These are phyloP conservation scores for Scrobipalpa atriplicella DNA, from an alignment of 2,888 invertebrate genomes.

Conservation along the genomic window DNA sequence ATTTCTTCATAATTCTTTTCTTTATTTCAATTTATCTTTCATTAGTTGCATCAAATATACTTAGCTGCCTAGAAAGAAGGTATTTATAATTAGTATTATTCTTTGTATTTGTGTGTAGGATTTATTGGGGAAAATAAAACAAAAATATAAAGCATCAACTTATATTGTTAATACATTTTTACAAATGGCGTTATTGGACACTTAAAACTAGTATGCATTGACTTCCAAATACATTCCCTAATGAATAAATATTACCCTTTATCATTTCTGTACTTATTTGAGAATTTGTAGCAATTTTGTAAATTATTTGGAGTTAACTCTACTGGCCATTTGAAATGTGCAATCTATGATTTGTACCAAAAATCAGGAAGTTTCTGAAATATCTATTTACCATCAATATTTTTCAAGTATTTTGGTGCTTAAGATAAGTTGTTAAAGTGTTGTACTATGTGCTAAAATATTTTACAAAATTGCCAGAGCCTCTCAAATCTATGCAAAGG, in stretches of 20 bases:
- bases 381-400: neutral
- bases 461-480: conserved; percentile 21
- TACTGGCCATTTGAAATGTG: conserved; percentile 17
- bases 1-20: no score
- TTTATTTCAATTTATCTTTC: no score
- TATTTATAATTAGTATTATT: neutral
- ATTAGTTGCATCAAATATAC: no score
- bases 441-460: neutral
- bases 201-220: conserved; percentile 77
- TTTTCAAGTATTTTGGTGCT: neutral
- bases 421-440: neutral
- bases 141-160: conserved; percentile 77
- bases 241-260: conserved; percentile 80
- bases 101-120: neutral
- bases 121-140: conserved; percentile 55
- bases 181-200: conserved; percentile 81
- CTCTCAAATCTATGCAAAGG: conserved; percentile 14
- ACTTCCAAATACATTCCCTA: conserved; percentile 79
- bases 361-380: neutral
- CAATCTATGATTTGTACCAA: neutral
- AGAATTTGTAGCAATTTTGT: conserved; percentile 20
- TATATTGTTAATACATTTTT: conserved; percentile 82
- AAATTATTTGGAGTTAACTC: neutral
- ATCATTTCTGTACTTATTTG: conserved; percentile 20
- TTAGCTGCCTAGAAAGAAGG: no score